Conservation (phyloP, 1,140 invertebrate genomes). For the Gonatopus flavifemur region DNA sequence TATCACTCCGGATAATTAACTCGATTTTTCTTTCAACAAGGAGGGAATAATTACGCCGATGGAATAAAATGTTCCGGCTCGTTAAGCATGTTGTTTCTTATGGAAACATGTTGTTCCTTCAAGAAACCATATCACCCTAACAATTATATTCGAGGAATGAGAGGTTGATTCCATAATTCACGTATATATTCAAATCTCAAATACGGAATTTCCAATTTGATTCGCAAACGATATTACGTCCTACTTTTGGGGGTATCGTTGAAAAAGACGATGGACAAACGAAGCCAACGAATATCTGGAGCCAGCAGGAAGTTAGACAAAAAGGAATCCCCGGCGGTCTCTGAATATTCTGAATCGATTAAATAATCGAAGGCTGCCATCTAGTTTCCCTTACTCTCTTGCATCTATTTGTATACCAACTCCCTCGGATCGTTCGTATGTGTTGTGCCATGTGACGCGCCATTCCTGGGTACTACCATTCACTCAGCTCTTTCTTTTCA, state of each 20-base stretch:
- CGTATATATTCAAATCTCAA: neutral
- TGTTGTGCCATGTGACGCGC: constrained; percentile 25
- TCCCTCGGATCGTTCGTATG: constrained; percentile 2
- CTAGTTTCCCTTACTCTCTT: constrained; percentile 33
- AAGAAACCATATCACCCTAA: too few species aligned
- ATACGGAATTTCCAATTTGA: too few species aligned
- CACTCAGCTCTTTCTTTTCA: constrained; percentile 55
- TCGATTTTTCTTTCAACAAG: constrained; percentile 34
- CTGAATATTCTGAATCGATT: constrained; percentile 58
- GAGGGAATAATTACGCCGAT: constrained; percentile 36
- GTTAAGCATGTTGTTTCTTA: constrained; percentile 35
- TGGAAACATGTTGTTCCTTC: too few species aligned
- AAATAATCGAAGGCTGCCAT: constrained; percentile 57
- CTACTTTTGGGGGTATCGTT: too few species aligned
- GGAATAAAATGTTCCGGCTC: constrained; percentile 35
- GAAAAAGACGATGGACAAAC: too few species aligned
- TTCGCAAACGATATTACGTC: too few species aligned
- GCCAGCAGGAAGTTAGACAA: constrained; percentile 58
- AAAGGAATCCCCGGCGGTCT: constrained; percentile 43
- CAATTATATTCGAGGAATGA: too few species aligned
- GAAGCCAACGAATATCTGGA: constrained; percentile 39
- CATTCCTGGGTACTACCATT: constrained; percentile 38
- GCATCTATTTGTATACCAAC: constrained; percentile 8
- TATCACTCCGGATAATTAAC: constrained; percentile 40
- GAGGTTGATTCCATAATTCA: too few species aligned